Evolutionary conservation across 1,140 invertebrate genomes (phyloP).

Genomic region (Penaeus japonicus): DNA sequence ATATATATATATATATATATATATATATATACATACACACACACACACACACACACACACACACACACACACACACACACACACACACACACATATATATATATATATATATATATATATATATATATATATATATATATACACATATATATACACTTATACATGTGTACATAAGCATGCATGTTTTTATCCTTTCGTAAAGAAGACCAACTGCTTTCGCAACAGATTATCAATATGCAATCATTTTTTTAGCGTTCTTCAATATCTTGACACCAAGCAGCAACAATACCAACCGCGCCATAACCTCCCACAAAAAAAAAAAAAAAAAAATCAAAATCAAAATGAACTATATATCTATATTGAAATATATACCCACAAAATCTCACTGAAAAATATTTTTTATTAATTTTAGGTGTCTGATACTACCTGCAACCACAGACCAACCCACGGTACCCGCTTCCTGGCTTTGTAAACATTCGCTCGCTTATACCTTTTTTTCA

Average conservation of each 20-base stretch:
- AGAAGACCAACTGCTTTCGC: background rate
- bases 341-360: background rate
- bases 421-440: no score
- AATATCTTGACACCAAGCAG: no score
- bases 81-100: background rate
- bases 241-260: no score
- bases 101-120: background rate
- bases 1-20: constrained; percentile 4
- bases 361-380: background rate
- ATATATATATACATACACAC: background rate
- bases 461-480: no score
- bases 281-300: no score
- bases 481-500: no score
- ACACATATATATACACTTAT: background rate
- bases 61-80: background rate
- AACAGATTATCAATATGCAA: no score
- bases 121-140: background rate
- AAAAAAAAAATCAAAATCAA: no score
- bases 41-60: background rate
- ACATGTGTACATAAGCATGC: background rate
- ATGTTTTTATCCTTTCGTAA: background rate
- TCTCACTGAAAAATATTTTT: background rate
- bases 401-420: background rate
- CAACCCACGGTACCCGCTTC: no score
- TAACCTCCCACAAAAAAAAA: no score